Conservation (phyloP, 2,797 vertebrate genomes). For the Enteromius viviparus region DNA sequence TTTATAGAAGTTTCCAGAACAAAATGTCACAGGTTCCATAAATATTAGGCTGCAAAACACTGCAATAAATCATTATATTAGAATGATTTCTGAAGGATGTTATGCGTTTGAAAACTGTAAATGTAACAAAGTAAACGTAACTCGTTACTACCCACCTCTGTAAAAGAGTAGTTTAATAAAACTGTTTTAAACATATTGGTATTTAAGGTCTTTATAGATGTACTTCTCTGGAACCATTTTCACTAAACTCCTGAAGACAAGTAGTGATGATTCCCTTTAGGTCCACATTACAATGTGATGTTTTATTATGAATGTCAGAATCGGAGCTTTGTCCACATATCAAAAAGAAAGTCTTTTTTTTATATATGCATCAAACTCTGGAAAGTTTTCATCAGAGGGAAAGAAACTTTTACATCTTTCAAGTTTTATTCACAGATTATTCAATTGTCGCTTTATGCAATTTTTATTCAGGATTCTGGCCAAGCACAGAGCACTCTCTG, state of each 20-base stretch:
- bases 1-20: too few relatives aligned
- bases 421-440: background rate
- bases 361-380: background rate
- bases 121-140: too few relatives aligned
- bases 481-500: background rate
- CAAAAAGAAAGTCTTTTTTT: background rate
- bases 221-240: background rate
- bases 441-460: background rate
- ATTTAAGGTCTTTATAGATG: background rate
- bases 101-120: too few relatives aligned
- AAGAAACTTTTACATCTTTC: background rate
- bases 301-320: background rate
- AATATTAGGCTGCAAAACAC: too few relatives aligned
- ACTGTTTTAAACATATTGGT: background rate
- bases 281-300: background rate
- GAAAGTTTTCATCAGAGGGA: background rate
- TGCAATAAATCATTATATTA: too few relatives aligned
- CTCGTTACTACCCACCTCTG: too few relatives aligned
- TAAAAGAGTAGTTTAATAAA: background rate
- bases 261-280: constrained; percentile 4
- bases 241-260: background rate
- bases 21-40: too few relatives aligned
- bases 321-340: background rate
- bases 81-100: too few relatives aligned
- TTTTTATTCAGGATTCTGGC: background rate